Evolutionary conservation across 2,113 vertebrate species (phyloP).

Genomic region (human (Homo sapiens)): GRCh38 chr18:56306001-56306500

Average conservation of each 20-base stretch:
- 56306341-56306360: background rate
- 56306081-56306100: background rate
- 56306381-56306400: background rate
- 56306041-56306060: background rate
- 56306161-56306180: background rate
- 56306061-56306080: background rate
- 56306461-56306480: background rate
- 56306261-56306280: background rate
- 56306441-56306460: background rate
- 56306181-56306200: background rate
- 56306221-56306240: background rate
- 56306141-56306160: background rate
- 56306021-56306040: background rate
- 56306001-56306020: slow-evolving; percentile 4
- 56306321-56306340: fast-evolving
- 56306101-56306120: background rate
- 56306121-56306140: background rate
- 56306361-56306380: background rate
- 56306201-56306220: background rate
- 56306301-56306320: too few species aligned
- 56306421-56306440: background rate
- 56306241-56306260: background rate
- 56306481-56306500: slow-evolving; percentile 30
- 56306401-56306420: background rate
- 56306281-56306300: background rate